Evolutionary conservation across 2,888 invertebrate genomes (phyloP), one percentile per base, ranked within the genome.

Genomic region (Luperina testacea): DNA sequence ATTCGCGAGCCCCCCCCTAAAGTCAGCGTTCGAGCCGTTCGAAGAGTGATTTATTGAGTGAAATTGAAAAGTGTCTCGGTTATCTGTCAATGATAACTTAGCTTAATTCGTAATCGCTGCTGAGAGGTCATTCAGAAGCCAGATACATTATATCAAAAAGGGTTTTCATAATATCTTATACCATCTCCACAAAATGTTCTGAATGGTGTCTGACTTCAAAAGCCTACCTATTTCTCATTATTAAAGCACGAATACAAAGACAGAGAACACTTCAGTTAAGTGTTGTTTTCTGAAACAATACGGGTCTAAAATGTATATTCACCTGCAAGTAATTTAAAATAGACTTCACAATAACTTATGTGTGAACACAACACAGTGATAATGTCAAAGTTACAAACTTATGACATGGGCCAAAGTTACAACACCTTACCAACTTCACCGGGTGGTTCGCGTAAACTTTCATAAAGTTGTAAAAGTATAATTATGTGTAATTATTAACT

Each of bases 401-500:
- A 86, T 80, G 80, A 85, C 84, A 81, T 71, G 61, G 80, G 72
- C 68, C 79, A 71, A 90, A 90, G 89, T 90, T 88, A 83, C 81
- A 75, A 86, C 76, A 82, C 83, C 73, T 82, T 81, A 76, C 73
- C 38, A 75, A 89, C 78, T 83, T 88, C 78, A 78, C 90, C 78
- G 86, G 88, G 83, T 88, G 87, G 85, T 88, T 86, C 82, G 72
- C 82, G 70, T 86, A 84, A 92, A 92, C 87, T 93, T 91, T 84
- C 72, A 83, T 86, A 82, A 89, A 92, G 90, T 92, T 91, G 78
- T 89, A 89, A 90, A 91, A 91, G 91, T 90, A 92, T 93, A 91
- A 91, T 93, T 92, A 90, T 89, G 90, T 91, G 87, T 92, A 93
- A 92, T 93, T 91, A 92, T 90, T 89, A 91, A 92, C 90, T 92